Evolutionary conservation across 2,888 invertebrate species (phyloP).

Genomic region (Kuschelorhynchus macadamiae): DNA sequence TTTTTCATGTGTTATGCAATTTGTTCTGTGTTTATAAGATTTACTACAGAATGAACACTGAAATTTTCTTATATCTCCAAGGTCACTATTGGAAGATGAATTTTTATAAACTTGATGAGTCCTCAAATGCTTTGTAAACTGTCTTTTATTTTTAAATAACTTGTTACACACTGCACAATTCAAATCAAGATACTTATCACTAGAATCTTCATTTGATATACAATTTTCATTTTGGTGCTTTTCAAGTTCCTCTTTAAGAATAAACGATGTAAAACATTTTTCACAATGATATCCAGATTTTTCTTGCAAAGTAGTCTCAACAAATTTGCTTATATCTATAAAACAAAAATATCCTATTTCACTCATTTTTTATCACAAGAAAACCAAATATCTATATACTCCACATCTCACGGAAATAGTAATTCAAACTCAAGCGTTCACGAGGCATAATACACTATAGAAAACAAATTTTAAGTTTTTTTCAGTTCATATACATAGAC

Average conservation of each 20-base stretch:
- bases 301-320: slow-evolving; percentile 16
- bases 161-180: slow-evolving; percentile 10
- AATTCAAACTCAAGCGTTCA: too few relatives aligned
- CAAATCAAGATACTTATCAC: neutral
- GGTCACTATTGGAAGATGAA: slow-evolving; percentile 11
- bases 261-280: neutral
- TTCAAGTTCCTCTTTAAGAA: neutral
- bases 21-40: slow-evolving; percentile 55
- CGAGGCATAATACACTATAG: too few relatives aligned
- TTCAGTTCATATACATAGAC: too few relatives aligned
- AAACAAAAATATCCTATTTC: neutral
- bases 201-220: neutral
- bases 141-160: slow-evolving; percentile 7
- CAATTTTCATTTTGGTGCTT: neutral
- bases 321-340: slow-evolving; percentile 25
- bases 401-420: too few relatives aligned
- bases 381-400: too few relatives aligned
- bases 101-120: neutral
- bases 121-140: slow-evolving; percentile 5
- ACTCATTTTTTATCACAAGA: too few relatives aligned
- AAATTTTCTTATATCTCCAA: slow-evolving; percentile 53
- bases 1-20: slow-evolving; percentile 50
- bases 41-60: slow-evolving; percentile 54
- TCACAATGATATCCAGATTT: slow-evolving; percentile 2
- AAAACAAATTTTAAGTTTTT: too few relatives aligned